Conservation (phyloP, 2,888 invertebrate species). For the Pecten maximus region DNA sequence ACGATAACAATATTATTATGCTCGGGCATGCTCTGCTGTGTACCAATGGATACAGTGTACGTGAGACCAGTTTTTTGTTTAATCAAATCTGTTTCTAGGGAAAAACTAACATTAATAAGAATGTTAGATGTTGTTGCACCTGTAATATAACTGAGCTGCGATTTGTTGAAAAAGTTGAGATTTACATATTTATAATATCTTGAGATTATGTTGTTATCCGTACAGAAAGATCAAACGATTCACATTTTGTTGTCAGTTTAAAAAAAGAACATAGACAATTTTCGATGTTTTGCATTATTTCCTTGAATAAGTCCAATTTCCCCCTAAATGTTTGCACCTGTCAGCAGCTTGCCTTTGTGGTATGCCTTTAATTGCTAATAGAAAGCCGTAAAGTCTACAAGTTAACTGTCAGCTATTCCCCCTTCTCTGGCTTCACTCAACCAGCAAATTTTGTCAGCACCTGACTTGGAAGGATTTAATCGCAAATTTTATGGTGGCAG, state of each 20-base stretch:
- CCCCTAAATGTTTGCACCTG: background rate
- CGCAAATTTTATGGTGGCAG: background rate
- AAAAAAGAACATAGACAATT: background rate
- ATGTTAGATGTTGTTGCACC: background rate
- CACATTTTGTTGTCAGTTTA: background rate
- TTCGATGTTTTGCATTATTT: background rate
- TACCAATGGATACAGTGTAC: background rate
- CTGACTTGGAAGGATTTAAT: background rate
- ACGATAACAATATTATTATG: background rate
- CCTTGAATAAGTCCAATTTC: background rate
- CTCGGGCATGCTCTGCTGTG: background rate
- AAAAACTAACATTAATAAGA: background rate
- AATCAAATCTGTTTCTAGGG: background rate
- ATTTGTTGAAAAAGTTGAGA: background rate
- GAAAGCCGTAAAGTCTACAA: background rate
- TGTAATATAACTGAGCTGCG: background rate
- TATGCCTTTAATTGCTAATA: background rate
- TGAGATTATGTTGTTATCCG: background rate
- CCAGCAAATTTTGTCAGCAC: background rate
- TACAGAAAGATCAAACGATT: background rate
- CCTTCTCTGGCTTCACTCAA: slow-evolving; percentile 4
- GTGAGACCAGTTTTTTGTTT: background rate
- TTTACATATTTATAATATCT: background rate
- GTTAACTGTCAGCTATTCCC: background rate
- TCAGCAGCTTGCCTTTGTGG: background rate